Evolutionary conservation across 2,797 vertebrate species (phyloP), one percentile per base, ranked within the genome.

Genomic region (Mus spretus): DNA sequence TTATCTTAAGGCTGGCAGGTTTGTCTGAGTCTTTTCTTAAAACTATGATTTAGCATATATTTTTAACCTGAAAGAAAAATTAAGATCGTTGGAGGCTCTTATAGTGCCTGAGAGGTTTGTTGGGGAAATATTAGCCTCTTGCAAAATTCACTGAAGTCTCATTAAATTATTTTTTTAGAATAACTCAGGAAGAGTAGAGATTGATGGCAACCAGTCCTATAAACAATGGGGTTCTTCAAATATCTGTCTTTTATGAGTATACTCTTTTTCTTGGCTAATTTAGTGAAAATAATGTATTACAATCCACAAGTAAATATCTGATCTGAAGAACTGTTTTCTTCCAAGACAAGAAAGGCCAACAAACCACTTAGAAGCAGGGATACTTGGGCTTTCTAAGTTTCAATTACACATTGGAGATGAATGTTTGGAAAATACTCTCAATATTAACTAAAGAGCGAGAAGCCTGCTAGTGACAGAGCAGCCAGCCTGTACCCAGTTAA

Each of bases 81-180:
- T 78, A 0, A 15, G 86, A 1, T 47, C 14, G 75, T 75, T 93
- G 40, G 80, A n/a, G 0, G 31, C 89, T 77, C 80, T 96, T 94
- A 74, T 44, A 90, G 87, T 96, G 55, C 89, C 85, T 34, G 81
- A 96, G 85, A 97, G 90, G 59, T 63, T 94, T 96, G 57, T 59
- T 84, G 95, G 15, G 93, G 93, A 97, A 98, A 95, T 65, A 91
- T 96, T 89, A 74, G 37, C 57, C 31, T 96, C 75, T 65, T 91
- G 19, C 40, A 86, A 34, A 6, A 50, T 0, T 96, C 57, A 94
- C 93, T 89, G 94, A 96, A 90, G 31, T 89, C 37, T 61, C 1
- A 2, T 47, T 92, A 95, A 90, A 37, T 31, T 93, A 95, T 98
- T 74, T 83, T 83, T 97, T 90, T 81, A 84, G 79, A 93, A 77